phyloP scores from a whole-genome alignment of 2,113 vertebrate genomes.

The Australoheros scitulus region DNA sequence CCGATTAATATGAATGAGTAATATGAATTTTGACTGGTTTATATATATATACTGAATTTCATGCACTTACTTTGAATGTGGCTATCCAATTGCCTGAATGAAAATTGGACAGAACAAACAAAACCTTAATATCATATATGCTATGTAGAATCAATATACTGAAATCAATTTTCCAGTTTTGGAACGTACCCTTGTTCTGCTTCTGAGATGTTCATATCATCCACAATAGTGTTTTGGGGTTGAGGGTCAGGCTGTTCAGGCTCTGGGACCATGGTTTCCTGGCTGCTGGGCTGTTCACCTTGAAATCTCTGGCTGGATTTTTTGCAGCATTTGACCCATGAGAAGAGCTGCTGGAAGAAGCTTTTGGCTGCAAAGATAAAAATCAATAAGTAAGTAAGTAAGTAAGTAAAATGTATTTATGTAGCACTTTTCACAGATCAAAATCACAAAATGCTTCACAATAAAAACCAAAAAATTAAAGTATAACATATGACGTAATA shows the following conservation, averaged over 20 bases:
- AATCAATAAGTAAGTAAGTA: no score
- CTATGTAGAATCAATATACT: not conserved
- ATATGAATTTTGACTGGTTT: no score
- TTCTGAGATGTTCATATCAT: not conserved
- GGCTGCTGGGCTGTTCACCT: not conserved
- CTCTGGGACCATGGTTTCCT: conserved; percentile 13
- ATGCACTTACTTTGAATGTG: conserved; percentile 44
- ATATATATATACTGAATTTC: not conserved
- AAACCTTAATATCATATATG: not conserved
- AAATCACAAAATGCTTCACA: no score
- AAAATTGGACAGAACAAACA: not conserved
- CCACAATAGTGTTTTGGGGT: conserved; percentile 41
- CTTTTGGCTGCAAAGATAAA: not conserved
- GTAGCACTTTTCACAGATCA: no score
- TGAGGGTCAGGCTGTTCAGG: not conserved
- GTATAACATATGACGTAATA: no score
- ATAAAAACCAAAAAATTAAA: no score
- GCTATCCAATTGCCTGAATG: conserved; percentile 33
- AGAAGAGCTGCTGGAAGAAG: not conserved
- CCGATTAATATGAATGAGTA: no score
- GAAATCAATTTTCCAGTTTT: not conserved
- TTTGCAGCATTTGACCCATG: conserved; percentile 51
- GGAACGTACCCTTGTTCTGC: not conserved
- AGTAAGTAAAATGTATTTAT: no score
- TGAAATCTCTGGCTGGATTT: not conserved